Evolutionary conservation across 1,140 invertebrate species (phyloP).

Genomic region (Leptonema lineaticorne): DNA sequence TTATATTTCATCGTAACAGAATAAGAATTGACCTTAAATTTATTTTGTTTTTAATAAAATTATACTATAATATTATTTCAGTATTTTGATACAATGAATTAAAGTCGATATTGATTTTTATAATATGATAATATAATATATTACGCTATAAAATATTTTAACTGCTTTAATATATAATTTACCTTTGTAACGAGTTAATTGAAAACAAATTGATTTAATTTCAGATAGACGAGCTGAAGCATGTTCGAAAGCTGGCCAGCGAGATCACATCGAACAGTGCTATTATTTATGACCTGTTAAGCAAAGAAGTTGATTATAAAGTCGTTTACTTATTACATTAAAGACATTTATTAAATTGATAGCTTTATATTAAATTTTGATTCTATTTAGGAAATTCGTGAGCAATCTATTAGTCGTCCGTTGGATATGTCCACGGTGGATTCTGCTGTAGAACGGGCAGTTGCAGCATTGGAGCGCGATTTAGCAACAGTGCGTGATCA

Average conservation of each 20-base stretch:
- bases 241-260: conserved; percentile 81
- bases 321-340: conserved; percentile 51
- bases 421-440: conserved; percentile 86
- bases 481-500: conserved; percentile 71
- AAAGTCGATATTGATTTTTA: too few relatives aligned
- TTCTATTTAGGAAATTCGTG: conserved; percentile 48
- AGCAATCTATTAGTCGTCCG: conserved; percentile 61
- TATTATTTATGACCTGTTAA: conserved; percentile 84
- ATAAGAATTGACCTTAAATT: not conserved
- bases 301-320: conserved; percentile 84
- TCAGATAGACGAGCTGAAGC: conserved; percentile 79
- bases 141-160: too few relatives aligned
- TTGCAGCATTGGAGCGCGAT: conserved; percentile 67
- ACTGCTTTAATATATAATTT: too few relatives aligned
- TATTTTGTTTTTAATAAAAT: not conserved
- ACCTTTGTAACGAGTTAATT: not conserved
- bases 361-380: not conserved
- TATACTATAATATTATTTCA: not conserved
- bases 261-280: conserved; percentile 91
- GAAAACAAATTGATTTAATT: conserved; percentile 32
- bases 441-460: conserved; percentile 66
- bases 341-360: not conserved
- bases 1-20: too few relatives aligned
- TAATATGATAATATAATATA: too few relatives aligned
- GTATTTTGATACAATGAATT: not conserved